These are phyloP conservation scores for Pempheris klunzingeri DNA, from an alignment of 2,797 vertebrate species.

Conservation along the genomic window DNA sequence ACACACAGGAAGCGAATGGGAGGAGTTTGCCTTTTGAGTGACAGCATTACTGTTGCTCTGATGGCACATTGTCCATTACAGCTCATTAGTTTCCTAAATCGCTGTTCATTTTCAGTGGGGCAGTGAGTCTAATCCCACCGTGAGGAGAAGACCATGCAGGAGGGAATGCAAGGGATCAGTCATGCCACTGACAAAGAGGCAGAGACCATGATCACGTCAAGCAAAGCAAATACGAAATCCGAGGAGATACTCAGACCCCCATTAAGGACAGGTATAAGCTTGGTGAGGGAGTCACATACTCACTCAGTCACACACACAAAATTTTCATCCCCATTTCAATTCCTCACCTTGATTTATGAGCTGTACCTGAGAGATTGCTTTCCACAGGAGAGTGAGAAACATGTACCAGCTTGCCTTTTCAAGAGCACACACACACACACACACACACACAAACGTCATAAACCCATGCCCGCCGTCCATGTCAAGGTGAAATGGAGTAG, in stretches of 20 bases:
- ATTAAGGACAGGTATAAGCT: conserved; percentile 55
- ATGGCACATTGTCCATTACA: conserved; percentile 75
- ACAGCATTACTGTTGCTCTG: conserved; percentile 62
- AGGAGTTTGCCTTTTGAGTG: conserved; percentile 62
- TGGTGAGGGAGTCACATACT: conserved; percentile 43
- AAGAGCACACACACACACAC: conserved; percentile 46
- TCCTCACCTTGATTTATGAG: conserved; percentile 81
- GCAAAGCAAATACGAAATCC: conserved; percentile 47
- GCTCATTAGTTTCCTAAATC: conserved; percentile 77
- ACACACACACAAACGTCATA: conserved; percentile 60
- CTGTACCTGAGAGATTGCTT: conserved; percentile 81
- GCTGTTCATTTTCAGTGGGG: conserved; percentile 69
- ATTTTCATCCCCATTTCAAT: conserved; percentile 62
- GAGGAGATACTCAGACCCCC: conserved; percentile 3
- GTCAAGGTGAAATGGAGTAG: conserved; percentile 84
- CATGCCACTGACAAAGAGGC: conserved; percentile 50
- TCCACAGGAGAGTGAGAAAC: conserved; percentile 71
- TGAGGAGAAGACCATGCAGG: conserved; percentile 47
- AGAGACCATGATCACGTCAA: conserved; percentile 32
- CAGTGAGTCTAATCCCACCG: conserved; percentile 63
- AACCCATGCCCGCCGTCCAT: conserved; percentile 65
- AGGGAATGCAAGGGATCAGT: conserved; percentile 41
- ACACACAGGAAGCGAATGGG: conserved; percentile 36
- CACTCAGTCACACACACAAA: conserved; percentile 14
- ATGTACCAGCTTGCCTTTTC: conserved; percentile 60